Base-by-base conservation (phyloP, 2,113 vertebrate genomes). In the Lucifuga dentata region DNA sequence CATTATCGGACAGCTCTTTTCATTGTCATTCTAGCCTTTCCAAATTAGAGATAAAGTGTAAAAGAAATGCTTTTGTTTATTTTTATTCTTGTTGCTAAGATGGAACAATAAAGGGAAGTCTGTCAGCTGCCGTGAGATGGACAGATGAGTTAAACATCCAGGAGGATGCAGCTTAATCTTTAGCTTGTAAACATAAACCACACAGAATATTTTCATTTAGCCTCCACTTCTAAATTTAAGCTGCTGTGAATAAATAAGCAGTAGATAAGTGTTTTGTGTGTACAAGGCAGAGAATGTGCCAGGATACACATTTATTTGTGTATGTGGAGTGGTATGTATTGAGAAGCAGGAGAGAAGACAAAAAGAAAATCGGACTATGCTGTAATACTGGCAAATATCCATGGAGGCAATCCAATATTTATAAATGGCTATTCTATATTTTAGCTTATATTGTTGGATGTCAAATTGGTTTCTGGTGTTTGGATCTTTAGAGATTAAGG, bases 91-190 rank as follows among this genome's bases (percentile, higher is more conserved):
- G 65, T 41, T 62, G 50, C 39, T 65, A 51, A 12, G 59, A 67
- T 70, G 44, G 59, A 84, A 89, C 82, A 88, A 89, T 88, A 71
- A 80, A 79, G 44, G 87, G 86, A 87, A 84, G 84, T 86, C 40
- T 26, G 69, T 15, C 46, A 16, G 4, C 74, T 81, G 64, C 51
- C 69, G 83, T 52, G 45, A n/a, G 61, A 87, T 74, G 59, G 73
- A 68, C 66, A 55, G 81, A 87, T 73, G 64, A 68, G 76, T 85
- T 81, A 46, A 70, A 70, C 83, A 73, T 73, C 56, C 68, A 70
- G 40, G 64, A 83, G 73, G 82, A 80, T 76, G 35, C 65, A 72
- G 80, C 64, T 24, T 82, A 55, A 71, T 83, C 62, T 81, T 50
- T 46, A 53, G 41, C 16, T 35, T 73, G 70, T 76, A 77, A 87